Evolutionary conservation across 2,888 invertebrate species (phyloP).

Genomic region (Lasioglossum malachurum): DNA sequence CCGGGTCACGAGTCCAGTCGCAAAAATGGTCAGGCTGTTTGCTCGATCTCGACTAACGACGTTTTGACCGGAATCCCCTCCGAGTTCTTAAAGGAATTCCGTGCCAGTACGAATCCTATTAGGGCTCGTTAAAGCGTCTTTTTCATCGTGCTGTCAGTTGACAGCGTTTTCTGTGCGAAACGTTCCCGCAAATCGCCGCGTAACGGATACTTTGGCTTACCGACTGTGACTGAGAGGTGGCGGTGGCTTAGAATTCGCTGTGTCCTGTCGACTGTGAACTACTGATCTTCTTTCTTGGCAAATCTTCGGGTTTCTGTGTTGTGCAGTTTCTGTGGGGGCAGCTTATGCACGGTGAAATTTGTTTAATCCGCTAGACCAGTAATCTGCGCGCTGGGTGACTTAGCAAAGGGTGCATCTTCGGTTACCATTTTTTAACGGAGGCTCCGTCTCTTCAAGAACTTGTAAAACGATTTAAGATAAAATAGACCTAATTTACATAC

Average conservation of each 20-base stretch:
- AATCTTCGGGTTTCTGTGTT: conserved; percentile 17
- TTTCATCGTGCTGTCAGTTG: conserved; percentile 38
- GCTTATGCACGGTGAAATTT: neutral
- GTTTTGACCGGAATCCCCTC: conserved; percentile 65
- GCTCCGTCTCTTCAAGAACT: neutral
- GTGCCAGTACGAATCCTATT: conserved; percentile 68
- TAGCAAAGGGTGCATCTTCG: neutral
- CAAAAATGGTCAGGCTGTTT: conserved; percentile 29
- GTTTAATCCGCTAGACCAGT: neutral
- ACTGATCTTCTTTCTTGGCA: neutral
- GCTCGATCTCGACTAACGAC: conserved; percentile 63
- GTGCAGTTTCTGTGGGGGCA: neutral
- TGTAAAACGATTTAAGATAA: neutral
- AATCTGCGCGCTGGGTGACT: neutral
- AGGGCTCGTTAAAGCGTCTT: conserved; percentile 68
- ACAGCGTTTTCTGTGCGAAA: conserved; percentile 21
- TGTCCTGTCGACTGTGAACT: conserved; percentile 3
- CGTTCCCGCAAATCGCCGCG: conserved; percentile 50
- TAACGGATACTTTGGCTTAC: conserved; percentile 68
- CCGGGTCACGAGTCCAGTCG: conserved; percentile 43
- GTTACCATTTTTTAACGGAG: neutral
- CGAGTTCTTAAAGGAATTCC: conserved; percentile 41
- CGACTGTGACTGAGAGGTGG: conserved; percentile 37
- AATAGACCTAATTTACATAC: neutral
- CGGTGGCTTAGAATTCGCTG: conserved; percentile 13